Base-by-base conservation (phyloP, 2,888 invertebrate genomes). In the Dryobotodes eremita region DNA sequence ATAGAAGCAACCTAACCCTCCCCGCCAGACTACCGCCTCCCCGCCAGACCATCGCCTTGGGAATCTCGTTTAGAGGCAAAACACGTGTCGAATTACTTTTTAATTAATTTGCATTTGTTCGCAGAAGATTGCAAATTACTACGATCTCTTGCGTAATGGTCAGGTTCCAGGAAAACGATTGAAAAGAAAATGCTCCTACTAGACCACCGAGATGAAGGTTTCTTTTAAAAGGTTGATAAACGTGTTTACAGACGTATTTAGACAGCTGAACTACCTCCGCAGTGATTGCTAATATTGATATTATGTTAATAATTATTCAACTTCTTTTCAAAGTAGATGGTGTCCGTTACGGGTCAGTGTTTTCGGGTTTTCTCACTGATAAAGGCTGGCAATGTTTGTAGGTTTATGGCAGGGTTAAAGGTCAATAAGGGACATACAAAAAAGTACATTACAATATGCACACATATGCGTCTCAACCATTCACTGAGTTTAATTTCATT, bases 21-120 rank as follows among this genome's bases (percentile, higher is more conserved):
- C 42, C 70, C 73, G 31, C 65, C 71, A 15, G 75, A 82, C 77
- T 46, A 70, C 65, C 83, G 80, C 61, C 75, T 23, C 10, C 20
- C 59, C 71, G 31, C 55, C 73, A 15, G 73, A 79, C 77, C 42
- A 71, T 69, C 80, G 80, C 71, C 72, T 62, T 42, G 80, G 80
- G 80, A 77, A 74, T 68, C 75, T 78, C 81, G 81, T 86, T 86
- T 78, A 78, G 23, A 86, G 13, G 84, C 85, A 72, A 84, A 86
- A 86, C 84, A 86, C 86, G 85, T 84, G 85, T 84, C 86, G 76
- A 86, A 86, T 86, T 83, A 86, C 86, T 78, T 81, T 86, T 86
- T 86, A 86, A 86, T 86, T 86, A 86, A 86, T 86, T 86, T 86
- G 84, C 84, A 86, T 86, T 86, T 72, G 77, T 77, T 86, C 86